phyloP scores from a whole-genome alignment of 2,888 invertebrate genomes.

The Tetranychus truncatus region DNA sequence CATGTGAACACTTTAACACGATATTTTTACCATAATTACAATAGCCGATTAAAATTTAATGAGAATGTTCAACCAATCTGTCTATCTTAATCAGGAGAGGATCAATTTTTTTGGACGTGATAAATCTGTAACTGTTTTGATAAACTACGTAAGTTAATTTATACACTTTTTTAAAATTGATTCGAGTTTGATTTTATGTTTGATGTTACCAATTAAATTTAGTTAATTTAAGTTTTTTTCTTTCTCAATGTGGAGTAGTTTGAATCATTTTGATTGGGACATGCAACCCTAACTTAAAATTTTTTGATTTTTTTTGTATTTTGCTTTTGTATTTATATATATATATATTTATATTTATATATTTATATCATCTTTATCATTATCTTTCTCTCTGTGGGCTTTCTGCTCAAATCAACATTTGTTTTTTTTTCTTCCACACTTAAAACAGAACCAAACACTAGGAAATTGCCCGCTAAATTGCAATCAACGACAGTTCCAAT shows the following conservation, averaged over 20 bases:
- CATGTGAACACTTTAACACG: too few relatives aligned
- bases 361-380: background rate
- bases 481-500: constrained; percentile 77
- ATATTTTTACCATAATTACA: too few relatives aligned
- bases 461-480: constrained; percentile 32
- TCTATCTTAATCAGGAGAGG: too few relatives aligned
- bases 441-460: background rate
- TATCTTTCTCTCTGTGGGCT: background rate
- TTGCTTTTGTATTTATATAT: background rate
- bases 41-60: too few relatives aligned
- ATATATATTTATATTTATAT: background rate
- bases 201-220: background rate
- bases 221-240: background rate
- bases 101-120: too few relatives aligned
- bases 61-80: too few relatives aligned
- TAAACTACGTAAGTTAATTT: too few relatives aligned
- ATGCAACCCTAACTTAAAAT: background rate
- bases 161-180: background rate
- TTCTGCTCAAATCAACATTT: background rate
- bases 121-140: too few relatives aligned
- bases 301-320: background rate
- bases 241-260: background rate
- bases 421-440: background rate
- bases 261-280: background rate
- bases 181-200: background rate